A percentile compares a stretch with the other conserved stretches of the same genome.
Evolutionary conservation across 2,888 invertebrate genomes (phyloP).

Genomic region (Pteria penguin): DNA sequence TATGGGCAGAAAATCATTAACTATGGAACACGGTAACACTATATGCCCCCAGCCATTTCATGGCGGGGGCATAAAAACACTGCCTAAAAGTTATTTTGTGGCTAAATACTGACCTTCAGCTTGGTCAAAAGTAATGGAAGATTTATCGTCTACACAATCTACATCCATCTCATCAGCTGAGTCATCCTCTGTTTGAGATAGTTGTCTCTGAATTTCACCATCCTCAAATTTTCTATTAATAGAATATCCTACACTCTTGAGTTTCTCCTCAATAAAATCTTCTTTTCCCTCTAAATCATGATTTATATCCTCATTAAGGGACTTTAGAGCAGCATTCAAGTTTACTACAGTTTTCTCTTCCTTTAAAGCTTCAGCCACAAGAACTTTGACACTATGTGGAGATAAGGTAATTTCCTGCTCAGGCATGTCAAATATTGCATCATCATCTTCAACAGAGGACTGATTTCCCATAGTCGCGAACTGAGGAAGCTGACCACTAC

Average conservation of each 20-base stretch:
- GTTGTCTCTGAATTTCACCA: background rate
- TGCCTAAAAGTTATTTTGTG: too few species aligned
- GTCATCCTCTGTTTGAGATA: background rate
- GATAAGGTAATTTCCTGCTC: background rate
- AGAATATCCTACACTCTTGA: background rate
- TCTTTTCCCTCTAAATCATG: background rate
- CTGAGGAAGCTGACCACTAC: background rate
- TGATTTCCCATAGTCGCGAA: background rate
- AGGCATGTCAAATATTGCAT: background rate
- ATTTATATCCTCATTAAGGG: background rate
- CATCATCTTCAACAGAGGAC: background rate
- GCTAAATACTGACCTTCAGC: too few species aligned
- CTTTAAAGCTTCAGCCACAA: background rate
- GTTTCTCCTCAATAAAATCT: background rate
- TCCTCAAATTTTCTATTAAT: background rate
- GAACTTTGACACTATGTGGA: background rate
- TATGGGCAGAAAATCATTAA: too few species aligned
- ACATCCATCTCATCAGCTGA: slow-evolving; percentile 16
- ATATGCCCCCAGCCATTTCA: too few species aligned
- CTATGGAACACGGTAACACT: too few species aligned
- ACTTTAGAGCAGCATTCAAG: slow-evolving; percentile 4
- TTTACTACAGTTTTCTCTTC: background rate
- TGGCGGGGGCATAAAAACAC: too few species aligned
- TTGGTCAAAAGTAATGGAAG: too few species aligned
- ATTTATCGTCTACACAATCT: background rate